These are phyloP conservation scores for Enhydra lutris DNA, from an alignment of 2,113 vertebrate genomes.

Conservation along the genomic window DNA sequence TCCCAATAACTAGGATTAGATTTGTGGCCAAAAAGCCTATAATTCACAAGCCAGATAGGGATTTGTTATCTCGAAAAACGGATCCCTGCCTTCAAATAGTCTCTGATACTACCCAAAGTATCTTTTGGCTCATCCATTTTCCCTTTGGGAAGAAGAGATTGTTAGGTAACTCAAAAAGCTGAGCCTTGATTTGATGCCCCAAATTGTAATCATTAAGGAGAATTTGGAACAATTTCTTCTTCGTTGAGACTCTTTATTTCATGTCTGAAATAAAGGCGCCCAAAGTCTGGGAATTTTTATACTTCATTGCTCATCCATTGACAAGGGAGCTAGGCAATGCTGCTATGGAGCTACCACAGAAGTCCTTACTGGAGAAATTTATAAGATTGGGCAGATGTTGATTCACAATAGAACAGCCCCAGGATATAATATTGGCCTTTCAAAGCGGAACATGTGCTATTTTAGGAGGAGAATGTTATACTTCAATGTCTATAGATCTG, in stretches of 20 bases:
- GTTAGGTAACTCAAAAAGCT: constrained; percentile 16
- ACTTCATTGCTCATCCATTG: background rate
- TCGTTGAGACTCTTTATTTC: background rate
- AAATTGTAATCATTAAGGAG: background rate
- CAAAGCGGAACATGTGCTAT: background rate
- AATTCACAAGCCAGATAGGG: background rate
- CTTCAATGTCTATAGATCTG: background rate
- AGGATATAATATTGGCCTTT: background rate
- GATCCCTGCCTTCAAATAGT: background rate
- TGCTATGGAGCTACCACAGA: background rate
- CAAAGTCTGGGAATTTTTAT: background rate
- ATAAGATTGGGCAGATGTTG: background rate
- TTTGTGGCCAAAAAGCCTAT: background rate
- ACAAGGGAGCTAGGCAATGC: background rate
- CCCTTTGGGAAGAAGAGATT: background rate
- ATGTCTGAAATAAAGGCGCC: background rate
- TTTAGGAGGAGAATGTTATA: background rate
- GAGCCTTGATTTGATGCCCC: background rate
- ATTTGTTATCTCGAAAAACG: background rate
- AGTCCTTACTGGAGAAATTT: background rate
- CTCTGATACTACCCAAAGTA: background rate
- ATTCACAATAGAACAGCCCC: background rate
- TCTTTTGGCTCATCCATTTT: background rate
- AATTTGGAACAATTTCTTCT: background rate
- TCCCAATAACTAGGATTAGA: background rate